phyloP scores from a whole-genome alignment of 64 coral and sea anemone genomes.

The Trachythela sp. region DNA sequence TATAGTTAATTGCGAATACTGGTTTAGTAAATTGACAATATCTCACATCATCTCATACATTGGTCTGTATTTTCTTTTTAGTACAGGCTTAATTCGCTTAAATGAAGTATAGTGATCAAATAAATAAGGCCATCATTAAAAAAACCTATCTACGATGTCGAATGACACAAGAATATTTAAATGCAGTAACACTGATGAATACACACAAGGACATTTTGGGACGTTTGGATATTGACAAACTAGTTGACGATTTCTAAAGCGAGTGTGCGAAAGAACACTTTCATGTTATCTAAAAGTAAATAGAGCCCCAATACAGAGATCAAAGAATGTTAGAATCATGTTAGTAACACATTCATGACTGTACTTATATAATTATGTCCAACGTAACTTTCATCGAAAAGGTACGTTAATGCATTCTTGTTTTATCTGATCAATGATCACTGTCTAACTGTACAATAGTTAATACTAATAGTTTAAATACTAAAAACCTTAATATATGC shows the following conservation, averaged over 20 bases:
- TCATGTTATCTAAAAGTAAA: background rate
- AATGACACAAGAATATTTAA: constrained; percentile 14
- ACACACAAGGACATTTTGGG: background rate
- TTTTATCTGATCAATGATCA: too few relatives aligned
- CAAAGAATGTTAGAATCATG: background rate
- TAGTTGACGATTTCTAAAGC: background rate
- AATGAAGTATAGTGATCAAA: too few relatives aligned
- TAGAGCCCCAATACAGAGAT: background rate
- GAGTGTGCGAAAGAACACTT: constrained; percentile 24
- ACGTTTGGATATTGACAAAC: constrained; percentile 11
- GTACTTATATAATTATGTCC: background rate
- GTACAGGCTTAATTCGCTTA: too few relatives aligned
- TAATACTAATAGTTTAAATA: too few relatives aligned
- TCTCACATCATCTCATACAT: too few relatives aligned
- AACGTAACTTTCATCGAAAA: background rate
- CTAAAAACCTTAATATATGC: background rate
- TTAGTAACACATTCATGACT: background rate
- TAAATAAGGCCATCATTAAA: too few relatives aligned
- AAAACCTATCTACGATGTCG: constrained; percentile 14
- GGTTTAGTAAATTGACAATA: too few relatives aligned
- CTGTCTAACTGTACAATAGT: too few relatives aligned
- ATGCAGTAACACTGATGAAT: constrained; percentile 19
- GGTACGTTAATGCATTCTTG: too few relatives aligned
- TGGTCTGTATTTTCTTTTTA: too few relatives aligned
- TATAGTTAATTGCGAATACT: too few relatives aligned